Base-by-base conservation (phyloP, 2,888 invertebrate species). In the Strigamia crassipes region DNA sequence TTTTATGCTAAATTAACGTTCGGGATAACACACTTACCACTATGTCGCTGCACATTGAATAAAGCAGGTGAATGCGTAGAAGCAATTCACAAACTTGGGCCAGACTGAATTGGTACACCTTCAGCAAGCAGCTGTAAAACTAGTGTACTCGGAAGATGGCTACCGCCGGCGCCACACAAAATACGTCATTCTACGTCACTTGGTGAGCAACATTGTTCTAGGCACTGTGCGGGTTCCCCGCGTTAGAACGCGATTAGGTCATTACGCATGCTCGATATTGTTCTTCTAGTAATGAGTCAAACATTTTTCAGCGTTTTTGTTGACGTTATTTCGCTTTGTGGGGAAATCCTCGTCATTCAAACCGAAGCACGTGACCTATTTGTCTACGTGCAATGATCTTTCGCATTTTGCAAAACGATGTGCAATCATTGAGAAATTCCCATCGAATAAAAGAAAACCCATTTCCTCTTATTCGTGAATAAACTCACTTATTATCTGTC, bases 21-120 rank as follows among this genome's bases (percentile, higher is more conserved):
- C 21, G 12, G 18, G 18, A 3, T 61, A 18, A 21, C 18, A 15
- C 23, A 23, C 81, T 73, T 82, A 82, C 82, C 82, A 82, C 82
- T 81, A 82, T 81, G 82, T 82, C 81, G 82, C 81, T 81, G 82
- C 82, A 82, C 82, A 82, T 81, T 82, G 82, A 82, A 82, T 81
- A 82, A 73, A 61, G 61, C 61, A 61, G 61, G 61, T 61, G 61
- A 61, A 61, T 61, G 61, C 61, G 61, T 61, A 61, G 61, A 61
- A 15, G 61, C 61, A 61, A 61, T 61, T 23, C 61, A 61, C 61
- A 61, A 61, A 61, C 61, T 61, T 61, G 61, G 21, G 61, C 61
- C 61, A 61, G 61, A 61, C 61, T 61, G 61, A 61, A 23, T 61
- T 46, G 46, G 61, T 61, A 61, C 61, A 61, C 61, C 79, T 79